Base-by-base conservation (phyloP, 2,888 invertebrate species). In the Laothoe populi region DNA sequence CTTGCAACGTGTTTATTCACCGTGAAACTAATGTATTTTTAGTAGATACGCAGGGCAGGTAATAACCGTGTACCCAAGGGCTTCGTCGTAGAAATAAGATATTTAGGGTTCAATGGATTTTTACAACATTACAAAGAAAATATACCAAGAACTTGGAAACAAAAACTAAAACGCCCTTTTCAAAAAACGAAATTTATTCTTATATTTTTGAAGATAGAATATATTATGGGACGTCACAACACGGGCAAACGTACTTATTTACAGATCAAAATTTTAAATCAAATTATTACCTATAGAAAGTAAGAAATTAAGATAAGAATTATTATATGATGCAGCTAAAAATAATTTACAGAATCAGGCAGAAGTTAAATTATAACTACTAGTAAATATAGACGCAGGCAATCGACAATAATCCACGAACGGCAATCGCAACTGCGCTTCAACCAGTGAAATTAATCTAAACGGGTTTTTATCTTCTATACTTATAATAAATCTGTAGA, bases 21-120 rank as follows among this genome's bases (percentile, higher is more conserved):
- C 86, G 84, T 88, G 83, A 82, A 86, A 81, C 81, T 77, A 79
- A 83, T 83, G 86, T 92, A 91, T 90, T 92, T 92, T 88, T 91
- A 90, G 90, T 86, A 82, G 84, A 86, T 84, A 85, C 78, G 78
- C 78, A 80, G 81, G 81, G 81, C 91, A 91, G 91, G 92, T 91
- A 91, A 84, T 78, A 74, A 83, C 77, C 77, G 76, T 76, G 85
- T 87, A 86, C 83, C 86, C 85, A 88, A 89, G 90, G 88, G 87
- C 84, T 86, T 76, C 67, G 74, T 75, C 72, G 73, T 73, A 71
- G 69, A 77, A 19, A 31, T 35, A 13, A 48, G 26, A 75, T 70
- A 69, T 64, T 59, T 60, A 16, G 19, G 60, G 67, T 68, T 13
- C 31, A 4, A 46, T n/a, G 11, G 31, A 23, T 48, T 23, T 60